Percentiles rank a stretch among this genome's conserved stretches.
phyloP scores from a whole-genome alignment of 2,113 vertebrate species.

The Muntiacus muntjak region DNA sequence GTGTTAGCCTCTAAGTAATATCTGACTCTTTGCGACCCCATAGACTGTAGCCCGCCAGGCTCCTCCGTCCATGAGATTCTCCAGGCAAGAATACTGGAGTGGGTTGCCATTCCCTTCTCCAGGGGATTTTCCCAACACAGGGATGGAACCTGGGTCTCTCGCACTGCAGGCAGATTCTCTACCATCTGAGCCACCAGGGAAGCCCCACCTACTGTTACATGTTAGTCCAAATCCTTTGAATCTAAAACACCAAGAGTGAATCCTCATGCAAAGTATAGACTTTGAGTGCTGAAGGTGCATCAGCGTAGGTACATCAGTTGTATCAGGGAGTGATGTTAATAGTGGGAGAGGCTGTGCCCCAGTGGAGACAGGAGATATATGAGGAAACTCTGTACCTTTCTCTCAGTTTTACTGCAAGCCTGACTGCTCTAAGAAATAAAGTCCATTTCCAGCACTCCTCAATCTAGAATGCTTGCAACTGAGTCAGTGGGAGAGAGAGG shows the following conservation, averaged over 20 bases:
- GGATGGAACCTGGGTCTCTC: not conserved
- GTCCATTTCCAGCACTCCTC: not conserved
- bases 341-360: not conserved
- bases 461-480: not conserved
- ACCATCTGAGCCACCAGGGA: not conserved
- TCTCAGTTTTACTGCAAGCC: not conserved
- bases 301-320: fast-evolving
- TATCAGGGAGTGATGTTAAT: not conserved
- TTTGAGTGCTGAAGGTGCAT: not conserved
- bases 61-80: not conserved
- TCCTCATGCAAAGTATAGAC: not conserved
- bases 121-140: fast-evolving
- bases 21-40: fast-evolving
- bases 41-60: not conserved
- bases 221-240: not conserved
- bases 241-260: too few species aligned
- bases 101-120: not conserved
- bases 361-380: not conserved
- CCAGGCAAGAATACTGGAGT: not conserved
- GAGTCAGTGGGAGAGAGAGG: not conserved
- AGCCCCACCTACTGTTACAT: not conserved
- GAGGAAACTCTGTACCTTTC: not conserved
- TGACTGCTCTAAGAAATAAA: not conserved
- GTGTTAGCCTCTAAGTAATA: not conserved
- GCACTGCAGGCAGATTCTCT: not conserved